Evolutionary conservation across 2,113 vertebrate species (phyloP).

Genomic region (Empidonax alnorum): DNA sequence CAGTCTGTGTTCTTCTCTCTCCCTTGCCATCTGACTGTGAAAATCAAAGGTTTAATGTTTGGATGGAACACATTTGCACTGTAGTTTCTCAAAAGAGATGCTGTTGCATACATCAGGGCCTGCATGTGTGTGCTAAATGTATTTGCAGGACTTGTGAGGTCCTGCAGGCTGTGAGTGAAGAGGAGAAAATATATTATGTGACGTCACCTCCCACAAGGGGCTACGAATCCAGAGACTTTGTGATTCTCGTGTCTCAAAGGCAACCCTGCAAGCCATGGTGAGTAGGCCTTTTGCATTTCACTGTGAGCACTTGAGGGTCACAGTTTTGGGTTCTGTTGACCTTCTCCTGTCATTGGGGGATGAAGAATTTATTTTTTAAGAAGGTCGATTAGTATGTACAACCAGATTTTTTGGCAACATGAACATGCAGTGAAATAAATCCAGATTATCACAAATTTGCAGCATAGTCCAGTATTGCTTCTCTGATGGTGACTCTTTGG

Average conservation of each 20-base stretch:
- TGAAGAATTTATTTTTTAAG: not conserved
- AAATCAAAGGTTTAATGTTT: not conserved
- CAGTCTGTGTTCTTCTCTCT: not conserved
- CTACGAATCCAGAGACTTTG: conserved; percentile 71
- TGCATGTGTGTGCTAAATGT: not conserved
- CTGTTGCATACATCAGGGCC: not conserved
- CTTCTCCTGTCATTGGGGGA: rapidly evolving
- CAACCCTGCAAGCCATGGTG: conserved; percentile 66
- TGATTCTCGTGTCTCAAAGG: conserved; percentile 76
- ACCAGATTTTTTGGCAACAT: not conserved
- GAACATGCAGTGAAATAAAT: not conserved
- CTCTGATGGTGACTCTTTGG: not conserved
- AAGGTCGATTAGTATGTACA: not conserved
- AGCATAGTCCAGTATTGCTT: not conserved
- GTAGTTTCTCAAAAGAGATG: not conserved
- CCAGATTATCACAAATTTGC: not conserved
- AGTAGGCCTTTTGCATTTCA: not conserved
- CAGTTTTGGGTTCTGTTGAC: not conserved
- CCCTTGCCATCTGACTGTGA: not conserved
- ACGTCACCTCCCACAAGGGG: conserved; percentile 50
- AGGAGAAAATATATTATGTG: conserved; percentile 77
- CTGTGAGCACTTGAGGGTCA: not conserved
- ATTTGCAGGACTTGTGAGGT: conserved; percentile 73
- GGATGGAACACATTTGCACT: not conserved
- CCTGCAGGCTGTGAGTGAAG: conserved; percentile 66